phyloP scores from a whole-genome alignment of 2,888 invertebrate species.

The Ferrisia virgata region DNA sequence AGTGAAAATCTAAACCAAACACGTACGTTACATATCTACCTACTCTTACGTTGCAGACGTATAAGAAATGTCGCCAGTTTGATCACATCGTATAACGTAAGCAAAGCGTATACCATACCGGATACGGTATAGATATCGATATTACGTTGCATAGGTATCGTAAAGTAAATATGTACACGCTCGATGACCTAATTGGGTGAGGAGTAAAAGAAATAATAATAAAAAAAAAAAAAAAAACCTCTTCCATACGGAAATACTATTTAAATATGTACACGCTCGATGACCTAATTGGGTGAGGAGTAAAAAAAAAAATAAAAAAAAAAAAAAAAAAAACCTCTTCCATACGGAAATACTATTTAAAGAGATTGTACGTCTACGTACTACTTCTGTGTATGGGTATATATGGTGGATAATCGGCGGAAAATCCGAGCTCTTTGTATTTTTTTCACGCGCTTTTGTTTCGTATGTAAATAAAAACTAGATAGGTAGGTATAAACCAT shows the following conservation, averaged over 20 bases:
- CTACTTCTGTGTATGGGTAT: no score
- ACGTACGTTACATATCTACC: neutral
- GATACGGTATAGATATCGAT: neutral
- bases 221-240: neutral
- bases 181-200: neutral
- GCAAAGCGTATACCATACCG: no score
- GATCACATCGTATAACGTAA: no score
- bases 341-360: neutral
- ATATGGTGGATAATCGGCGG: neutral
- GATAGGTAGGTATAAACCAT: neutral
- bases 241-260: neutral
- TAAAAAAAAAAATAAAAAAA: no score
- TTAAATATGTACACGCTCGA: no score
- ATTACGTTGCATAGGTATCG: no score
- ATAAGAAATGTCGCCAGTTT: neutral
- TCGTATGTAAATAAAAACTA: slow-evolving; percentile 7
- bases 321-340: neutral
- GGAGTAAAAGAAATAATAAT: no score
- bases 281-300: neutral
- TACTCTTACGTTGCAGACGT: neutral
- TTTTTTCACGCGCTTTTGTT: neutral
- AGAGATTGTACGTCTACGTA: neutral
- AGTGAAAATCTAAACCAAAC: neutral
- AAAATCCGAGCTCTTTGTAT: neutral
- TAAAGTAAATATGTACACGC: no score